phyloP scores from a whole-genome alignment of 2,113 vertebrate species.

The Stigmatopora nigra region DNA sequence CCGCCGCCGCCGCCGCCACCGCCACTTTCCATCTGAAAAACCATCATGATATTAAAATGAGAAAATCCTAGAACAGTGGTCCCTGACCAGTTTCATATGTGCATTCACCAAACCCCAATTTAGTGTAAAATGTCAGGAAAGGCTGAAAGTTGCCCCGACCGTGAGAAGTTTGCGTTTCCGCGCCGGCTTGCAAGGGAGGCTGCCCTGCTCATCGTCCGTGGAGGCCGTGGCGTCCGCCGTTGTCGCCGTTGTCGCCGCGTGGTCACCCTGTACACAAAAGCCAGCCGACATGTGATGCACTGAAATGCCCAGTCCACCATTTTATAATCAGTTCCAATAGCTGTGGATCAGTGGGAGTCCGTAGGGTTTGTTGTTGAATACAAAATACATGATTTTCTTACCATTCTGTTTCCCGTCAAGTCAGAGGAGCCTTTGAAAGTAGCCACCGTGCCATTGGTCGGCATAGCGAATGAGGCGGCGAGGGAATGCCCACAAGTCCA shows the following conservation, averaged over 20 bases:
- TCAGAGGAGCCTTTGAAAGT: constrained; percentile 61
- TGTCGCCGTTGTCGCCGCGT: constrained; percentile 43
- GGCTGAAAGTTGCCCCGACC: constrained; percentile 71
- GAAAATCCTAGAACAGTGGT: neutral
- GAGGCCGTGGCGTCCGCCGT: constrained; percentile 64
- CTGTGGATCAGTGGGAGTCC: no score
- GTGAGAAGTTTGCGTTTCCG: constrained; percentile 82
- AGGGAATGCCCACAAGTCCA: constrained; percentile 30
- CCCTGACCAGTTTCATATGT: no score
- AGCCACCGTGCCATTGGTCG: constrained; percentile 72
- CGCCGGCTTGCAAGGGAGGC: constrained; percentile 79
- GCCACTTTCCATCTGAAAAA: constrained; percentile 72
- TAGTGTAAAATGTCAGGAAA: constrained; percentile 31
- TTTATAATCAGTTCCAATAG: no score
- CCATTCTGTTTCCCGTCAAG: constrained; percentile 65
- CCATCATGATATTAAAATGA: neutral
- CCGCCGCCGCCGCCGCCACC: constrained; percentile 62
- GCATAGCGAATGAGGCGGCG: constrained; percentile 62
- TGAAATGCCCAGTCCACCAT: no score
- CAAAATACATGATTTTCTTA: constrained; percentile 43
- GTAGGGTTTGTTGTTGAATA: no score
- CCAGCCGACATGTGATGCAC: neutral
- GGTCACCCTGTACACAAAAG: constrained; percentile 72
- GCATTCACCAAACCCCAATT: neutral
- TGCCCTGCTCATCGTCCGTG: constrained; percentile 76